Evolutionary conservation across 2,113 vertebrate species (phyloP).

Genomic region (Charadrius vociferus): DNA sequence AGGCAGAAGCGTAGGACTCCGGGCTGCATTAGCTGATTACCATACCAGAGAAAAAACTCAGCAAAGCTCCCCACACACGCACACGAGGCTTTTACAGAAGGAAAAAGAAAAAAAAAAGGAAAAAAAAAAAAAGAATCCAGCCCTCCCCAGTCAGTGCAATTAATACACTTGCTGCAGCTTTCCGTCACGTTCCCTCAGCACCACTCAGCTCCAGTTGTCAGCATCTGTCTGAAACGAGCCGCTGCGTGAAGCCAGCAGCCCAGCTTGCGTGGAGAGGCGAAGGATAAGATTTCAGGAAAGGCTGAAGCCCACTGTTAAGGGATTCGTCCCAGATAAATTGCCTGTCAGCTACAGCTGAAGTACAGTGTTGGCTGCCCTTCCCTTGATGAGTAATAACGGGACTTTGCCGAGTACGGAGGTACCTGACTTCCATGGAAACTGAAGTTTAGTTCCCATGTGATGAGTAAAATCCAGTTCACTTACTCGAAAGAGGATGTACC

Average conservation of each 20-base stretch:
- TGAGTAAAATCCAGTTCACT: not conserved
- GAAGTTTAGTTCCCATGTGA: not conserved
- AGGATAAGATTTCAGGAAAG: slow-evolving; percentile 30
- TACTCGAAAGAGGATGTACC: not conserved
- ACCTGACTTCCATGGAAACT: slow-evolving; percentile 31
- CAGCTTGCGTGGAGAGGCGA: not conserved
- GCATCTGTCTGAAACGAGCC: slow-evolving; percentile 44
- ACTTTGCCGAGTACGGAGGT: not conserved
- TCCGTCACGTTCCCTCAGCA: not conserved
- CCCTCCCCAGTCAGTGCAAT: not conserved
- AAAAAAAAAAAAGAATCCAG: not conserved
- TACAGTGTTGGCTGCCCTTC: not conserved
- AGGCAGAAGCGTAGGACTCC: not conserved
- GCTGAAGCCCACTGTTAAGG: slow-evolving; percentile 7
- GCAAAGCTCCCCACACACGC: not conserved
- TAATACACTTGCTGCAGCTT: slow-evolving; percentile 10
- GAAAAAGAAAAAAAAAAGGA: not conserved
- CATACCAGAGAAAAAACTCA: not conserved
- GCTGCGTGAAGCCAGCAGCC: not conserved
- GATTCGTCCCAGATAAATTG: not conserved
- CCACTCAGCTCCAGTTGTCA: slow-evolving; percentile 35
- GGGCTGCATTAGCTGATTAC: not conserved
- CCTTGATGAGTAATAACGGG: not conserved
- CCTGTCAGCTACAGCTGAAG: slow-evolving; percentile 8
- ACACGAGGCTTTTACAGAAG: not conserved